Conservation (phyloP, 2,797 vertebrate species). For the Perodicticus potto region DNA sequence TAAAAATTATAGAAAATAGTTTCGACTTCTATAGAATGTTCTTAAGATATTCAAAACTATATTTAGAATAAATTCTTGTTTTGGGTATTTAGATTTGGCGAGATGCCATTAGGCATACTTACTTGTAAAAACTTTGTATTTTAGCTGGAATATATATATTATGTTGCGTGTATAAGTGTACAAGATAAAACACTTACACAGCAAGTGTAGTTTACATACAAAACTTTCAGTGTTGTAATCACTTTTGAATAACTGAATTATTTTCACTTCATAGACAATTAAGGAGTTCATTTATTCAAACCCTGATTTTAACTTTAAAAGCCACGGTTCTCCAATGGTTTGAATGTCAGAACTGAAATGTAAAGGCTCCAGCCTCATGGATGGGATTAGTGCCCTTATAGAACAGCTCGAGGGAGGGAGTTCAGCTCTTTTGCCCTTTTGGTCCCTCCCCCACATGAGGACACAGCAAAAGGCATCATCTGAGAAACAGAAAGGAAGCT, state of each 20-base stretch:
- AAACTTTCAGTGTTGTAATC: not conserved
- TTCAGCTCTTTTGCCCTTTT: not conserved
- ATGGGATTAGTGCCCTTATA: not conserved
- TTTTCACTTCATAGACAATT: not conserved
- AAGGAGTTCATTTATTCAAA: not conserved
- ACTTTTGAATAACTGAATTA: not conserved
- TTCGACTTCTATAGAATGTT: not conserved
- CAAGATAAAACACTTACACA: not conserved
- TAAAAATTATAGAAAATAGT: not conserved
- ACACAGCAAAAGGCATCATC: not conserved
- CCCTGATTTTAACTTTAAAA: not conserved
- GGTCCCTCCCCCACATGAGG: not conserved
- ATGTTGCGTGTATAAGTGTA: not conserved
- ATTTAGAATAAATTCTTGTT: not conserved
- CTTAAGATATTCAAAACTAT: not conserved
- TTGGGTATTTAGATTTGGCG: not conserved
- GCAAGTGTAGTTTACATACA: not conserved
- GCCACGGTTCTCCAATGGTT: not conserved
- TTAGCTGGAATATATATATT: not conserved
- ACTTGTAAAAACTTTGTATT: not conserved
- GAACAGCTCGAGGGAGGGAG: not conserved
- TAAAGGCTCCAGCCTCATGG: not conserved
- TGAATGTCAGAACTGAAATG: not conserved
- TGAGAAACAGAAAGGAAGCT: not conserved
- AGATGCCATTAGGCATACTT: not conserved